Evolutionary conservation across 1,140 invertebrate species (phyloP).

Genomic region (Apis cerana): DNA sequence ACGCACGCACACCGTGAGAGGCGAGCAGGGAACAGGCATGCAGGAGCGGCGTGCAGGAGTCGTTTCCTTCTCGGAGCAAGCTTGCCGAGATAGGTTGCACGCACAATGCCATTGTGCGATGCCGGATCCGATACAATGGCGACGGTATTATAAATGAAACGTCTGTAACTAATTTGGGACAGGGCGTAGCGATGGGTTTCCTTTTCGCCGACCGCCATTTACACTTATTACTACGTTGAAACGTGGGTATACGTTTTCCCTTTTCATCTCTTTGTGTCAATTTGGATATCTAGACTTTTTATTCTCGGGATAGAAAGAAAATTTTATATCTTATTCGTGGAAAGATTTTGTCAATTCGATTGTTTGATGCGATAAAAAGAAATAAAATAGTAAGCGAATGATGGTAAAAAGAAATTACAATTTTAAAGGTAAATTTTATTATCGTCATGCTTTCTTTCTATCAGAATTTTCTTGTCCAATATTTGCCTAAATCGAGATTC

Average conservation of each 20-base stretch:
- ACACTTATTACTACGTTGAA: conserved; percentile 34
- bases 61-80: conserved; percentile 56
- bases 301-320: no score
- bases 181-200: conserved; percentile 63
- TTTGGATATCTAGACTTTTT: no score
- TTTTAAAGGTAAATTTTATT: no score
- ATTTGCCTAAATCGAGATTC: no score
- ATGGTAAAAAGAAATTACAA: no score
- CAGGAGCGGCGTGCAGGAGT: conserved; percentile 52
- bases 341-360: no score
- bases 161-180: conserved; percentile 79
- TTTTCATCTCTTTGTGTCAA: no score
- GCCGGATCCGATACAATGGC: conserved; percentile 70
- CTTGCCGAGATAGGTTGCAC: conserved; percentile 49
- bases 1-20: conserved; percentile 9
- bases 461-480: no score
- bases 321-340: no score
- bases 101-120: conserved; percentile 72
- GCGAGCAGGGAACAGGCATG: conserved; percentile 24
- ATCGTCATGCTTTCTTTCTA: no score
- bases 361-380: no score
- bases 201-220: conserved; percentile 47
- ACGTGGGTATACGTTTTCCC: conserved; percentile 3
- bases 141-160: conserved; percentile 78
- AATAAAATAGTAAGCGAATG: no score